Percentiles rank a stretch among this genome's conserved stretches.
These are phyloP conservation scores for Cricetomys ansorgei DNA, from an alignment of 2,113 vertebrate species.

Conservation along the genomic window DNA sequence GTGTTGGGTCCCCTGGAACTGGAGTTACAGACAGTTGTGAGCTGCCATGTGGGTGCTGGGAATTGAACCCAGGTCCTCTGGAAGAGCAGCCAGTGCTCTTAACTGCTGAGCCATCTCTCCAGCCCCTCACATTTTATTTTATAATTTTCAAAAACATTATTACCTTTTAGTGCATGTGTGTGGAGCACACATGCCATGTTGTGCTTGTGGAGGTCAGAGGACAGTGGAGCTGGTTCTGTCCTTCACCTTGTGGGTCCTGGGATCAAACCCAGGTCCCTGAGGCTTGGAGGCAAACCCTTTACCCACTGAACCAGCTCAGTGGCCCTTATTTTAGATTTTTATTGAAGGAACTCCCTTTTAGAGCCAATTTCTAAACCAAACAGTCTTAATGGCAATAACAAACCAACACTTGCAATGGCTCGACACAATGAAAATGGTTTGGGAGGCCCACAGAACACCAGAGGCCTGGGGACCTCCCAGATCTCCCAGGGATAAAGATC, in stretches of 20 bases:
- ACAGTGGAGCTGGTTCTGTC: neutral
- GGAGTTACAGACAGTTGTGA: too few species aligned
- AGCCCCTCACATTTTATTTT: conserved; percentile 3
- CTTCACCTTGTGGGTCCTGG: neutral
- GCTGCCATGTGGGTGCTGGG: too few species aligned
- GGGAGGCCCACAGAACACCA: neutral
- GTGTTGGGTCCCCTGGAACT: too few species aligned
- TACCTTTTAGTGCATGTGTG: neutral
- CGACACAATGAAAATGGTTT: neutral
- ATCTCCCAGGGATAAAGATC: neutral
- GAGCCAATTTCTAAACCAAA: neutral
- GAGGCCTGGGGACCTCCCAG: neutral
- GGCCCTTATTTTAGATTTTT: neutral
- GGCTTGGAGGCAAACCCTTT: neutral
- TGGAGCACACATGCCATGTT: too few species aligned
- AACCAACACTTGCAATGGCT: neutral
- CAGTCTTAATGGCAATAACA: neutral
- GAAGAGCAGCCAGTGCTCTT: too few species aligned
- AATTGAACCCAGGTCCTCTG: too few species aligned
- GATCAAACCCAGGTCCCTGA: neutral
- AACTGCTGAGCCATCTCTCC: too few species aligned
- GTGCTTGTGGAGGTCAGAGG: neutral
- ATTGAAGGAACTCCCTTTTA: neutral
- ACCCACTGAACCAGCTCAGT: too few species aligned
- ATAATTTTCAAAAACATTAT: neutral